phyloP scores from a whole-genome alignment of 37 sponge, comb jelly and placozoan genomes.

The Agelas oroides region DNA sequence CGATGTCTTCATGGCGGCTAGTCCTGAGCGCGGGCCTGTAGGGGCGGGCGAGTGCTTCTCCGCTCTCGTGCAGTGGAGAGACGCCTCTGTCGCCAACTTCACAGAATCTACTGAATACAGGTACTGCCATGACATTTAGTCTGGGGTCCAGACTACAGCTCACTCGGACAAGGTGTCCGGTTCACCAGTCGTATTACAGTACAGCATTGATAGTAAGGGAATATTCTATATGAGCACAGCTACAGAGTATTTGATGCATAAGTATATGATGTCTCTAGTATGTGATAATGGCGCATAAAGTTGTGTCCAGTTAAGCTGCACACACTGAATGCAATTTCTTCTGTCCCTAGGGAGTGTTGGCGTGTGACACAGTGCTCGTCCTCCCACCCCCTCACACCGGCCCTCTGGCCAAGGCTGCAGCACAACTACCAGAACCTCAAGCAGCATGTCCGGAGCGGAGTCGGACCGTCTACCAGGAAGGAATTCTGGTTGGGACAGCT shows the following conservation, averaged over 20 bases:
- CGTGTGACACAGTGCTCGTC: constrained; percentile 5
- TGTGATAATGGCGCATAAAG: no score
- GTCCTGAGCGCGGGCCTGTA: not conserved
- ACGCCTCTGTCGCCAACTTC: not conserved
- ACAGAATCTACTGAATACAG: constrained; percentile 24
- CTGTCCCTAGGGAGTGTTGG: not conserved
- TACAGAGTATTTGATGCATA: no score
- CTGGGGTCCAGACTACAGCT: no score
- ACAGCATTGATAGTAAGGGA: no score
- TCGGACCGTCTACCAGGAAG: constrained; percentile 48
- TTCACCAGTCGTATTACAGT: no score
- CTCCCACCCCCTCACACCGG: constrained; percentile 14
- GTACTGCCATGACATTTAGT: no score
- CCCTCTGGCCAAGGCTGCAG: constrained; percentile 29
- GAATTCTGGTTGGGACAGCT: constrained; percentile 50
- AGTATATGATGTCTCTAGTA: no score
- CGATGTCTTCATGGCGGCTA: not conserved
- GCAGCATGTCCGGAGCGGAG: constrained; percentile 55
- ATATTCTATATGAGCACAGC: no score
- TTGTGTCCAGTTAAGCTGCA: no score
- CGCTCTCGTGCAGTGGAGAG: constrained; percentile 38
- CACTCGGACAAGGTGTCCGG: no score
- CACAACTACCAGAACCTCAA: constrained; percentile 47
- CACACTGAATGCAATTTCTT: no score
- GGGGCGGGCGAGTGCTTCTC: constrained; percentile 53